phyloP scores from a whole-genome alignment of 2,113 vertebrate genomes.

The Menidia beryllina region DNA sequence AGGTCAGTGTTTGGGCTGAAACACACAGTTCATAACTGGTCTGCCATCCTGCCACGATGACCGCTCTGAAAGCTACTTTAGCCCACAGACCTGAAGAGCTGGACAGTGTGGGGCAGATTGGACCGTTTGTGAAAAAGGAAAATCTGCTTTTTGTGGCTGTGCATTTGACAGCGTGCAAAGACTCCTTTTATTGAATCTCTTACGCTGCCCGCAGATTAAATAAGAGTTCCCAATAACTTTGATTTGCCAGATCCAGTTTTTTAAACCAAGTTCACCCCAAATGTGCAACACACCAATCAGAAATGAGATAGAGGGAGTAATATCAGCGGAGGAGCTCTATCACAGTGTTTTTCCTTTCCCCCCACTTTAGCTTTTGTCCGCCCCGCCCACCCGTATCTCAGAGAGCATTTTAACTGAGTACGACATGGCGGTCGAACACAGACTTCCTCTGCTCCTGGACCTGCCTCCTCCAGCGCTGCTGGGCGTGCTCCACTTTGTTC shows the following conservation, averaged over 20 bases:
- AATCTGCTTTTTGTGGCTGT: constrained; percentile 28
- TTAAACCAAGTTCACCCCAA: constrained; percentile 22
- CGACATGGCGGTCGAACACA: constrained; percentile 96
- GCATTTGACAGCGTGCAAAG: constrained; percentile 51
- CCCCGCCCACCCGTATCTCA: constrained; percentile 36
- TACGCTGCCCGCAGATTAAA: constrained; percentile 47
- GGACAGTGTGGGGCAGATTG: constrained; percentile 15
- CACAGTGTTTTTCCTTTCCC: constrained; percentile 59
- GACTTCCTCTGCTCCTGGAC: constrained; percentile 98
- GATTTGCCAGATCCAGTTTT: constrained; percentile 19
- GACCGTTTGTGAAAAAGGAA: constrained; percentile 27
- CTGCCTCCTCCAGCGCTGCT: constrained; percentile 97
- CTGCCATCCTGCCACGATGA: constrained; percentile 15
- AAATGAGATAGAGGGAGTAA: constrained; percentile 42
- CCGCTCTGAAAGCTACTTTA: constrained; percentile 18
- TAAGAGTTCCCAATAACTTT: constrained; percentile 16
- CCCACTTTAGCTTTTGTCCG: background rate
- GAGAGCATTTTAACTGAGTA: constrained; percentile 89
- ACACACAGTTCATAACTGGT: constrained; percentile 18
- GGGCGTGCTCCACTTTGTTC: constrained; percentile 97
- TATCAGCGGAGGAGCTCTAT: constrained; percentile 40
- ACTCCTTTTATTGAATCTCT: constrained; percentile 31
- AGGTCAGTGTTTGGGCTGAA: constrained; percentile 27
- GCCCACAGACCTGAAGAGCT: background rate
- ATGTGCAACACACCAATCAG: constrained; percentile 41